Evolutionary conservation across 1,140 invertebrate genomes (phyloP).

Genomic region (Drosophila pectinifera): DNA sequence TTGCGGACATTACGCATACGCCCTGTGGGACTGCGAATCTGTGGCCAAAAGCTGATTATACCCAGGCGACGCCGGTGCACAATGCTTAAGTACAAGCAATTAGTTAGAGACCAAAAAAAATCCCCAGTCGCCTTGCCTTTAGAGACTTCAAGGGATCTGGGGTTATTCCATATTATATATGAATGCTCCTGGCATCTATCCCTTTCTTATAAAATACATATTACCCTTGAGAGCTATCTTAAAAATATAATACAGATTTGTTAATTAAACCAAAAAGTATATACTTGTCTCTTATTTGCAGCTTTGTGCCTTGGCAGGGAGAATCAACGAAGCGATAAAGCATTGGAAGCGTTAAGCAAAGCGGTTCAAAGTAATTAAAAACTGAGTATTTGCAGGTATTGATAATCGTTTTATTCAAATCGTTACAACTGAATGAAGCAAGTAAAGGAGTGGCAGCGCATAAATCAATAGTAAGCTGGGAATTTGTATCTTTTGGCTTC

Average conservation of each 20-base stretch:
- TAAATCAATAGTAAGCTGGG: slow-evolving; percentile 29
- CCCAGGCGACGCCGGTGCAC: slow-evolving; percentile 4
- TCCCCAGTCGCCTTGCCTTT: background rate
- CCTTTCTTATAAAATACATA: no score
- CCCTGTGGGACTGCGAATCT: slow-evolving; percentile 21
- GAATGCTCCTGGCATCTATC: no score
- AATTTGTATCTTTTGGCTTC: background rate
- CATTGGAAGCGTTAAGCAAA: slow-evolving; percentile 38
- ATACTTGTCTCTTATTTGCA: background rate
- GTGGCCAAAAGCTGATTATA: slow-evolving; percentile 12
- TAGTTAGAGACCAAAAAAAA: background rate
- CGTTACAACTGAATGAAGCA: slow-evolving; percentile 20
- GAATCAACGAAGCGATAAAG: slow-evolving; percentile 30
- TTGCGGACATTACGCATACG: slow-evolving; percentile 63
- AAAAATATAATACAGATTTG: no score
- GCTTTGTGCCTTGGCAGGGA: slow-evolving; percentile 1
- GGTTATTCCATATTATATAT: no score
- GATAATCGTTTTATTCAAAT: slow-evolving; percentile 40
- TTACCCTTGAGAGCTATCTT: no score
- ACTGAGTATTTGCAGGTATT: slow-evolving; percentile 32
- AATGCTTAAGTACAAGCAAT: background rate
- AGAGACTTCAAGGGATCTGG: background rate
- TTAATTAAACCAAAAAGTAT: background rate
- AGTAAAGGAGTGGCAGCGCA: slow-evolving; percentile 20
- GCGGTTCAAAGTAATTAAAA: slow-evolving; percentile 21